phyloP scores from a whole-genome alignment of 2,888 invertebrate genomes.

The Megaustenia siamemsis region DNA sequence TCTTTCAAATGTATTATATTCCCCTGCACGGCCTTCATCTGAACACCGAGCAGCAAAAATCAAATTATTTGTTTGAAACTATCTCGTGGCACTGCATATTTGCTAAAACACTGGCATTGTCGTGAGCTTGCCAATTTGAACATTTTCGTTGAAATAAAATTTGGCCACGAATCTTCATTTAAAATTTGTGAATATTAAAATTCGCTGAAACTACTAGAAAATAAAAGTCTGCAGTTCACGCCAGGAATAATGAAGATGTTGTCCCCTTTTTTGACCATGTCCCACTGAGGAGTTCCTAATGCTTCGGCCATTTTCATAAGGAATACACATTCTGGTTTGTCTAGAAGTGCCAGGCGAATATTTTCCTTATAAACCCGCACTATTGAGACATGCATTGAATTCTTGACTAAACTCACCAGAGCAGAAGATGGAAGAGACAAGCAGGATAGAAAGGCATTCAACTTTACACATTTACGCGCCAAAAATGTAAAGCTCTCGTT shows the following conservation, averaged over 20 bases:
- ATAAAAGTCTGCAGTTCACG: conserved; percentile 23
- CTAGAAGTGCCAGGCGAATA: conserved; percentile 11
- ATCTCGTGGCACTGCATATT: too few species aligned
- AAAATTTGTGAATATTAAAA: conserved; percentile 11
- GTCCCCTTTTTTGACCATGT: conserved; percentile 38
- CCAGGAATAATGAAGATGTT: conserved; percentile 39
- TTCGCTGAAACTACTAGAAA: conserved; percentile 31
- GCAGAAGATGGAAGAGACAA: conserved; percentile 45
- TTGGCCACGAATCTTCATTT: not conserved
- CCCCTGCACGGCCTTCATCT: too few species aligned
- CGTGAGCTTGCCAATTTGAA: too few species aligned
- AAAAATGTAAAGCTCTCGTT: conserved; percentile 50
- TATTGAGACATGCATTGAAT: conserved; percentile 21
- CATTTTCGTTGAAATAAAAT: too few species aligned
- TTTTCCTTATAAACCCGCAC: conserved; percentile 42
- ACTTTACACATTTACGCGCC: conserved; percentile 39
- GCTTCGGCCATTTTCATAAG: conserved; percentile 31
- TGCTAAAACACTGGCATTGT: too few species aligned
- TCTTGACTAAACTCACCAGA: conserved; percentile 5
- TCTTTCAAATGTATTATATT: too few species aligned
- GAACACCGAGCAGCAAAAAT: too few species aligned
- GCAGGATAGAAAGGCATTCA: conserved; percentile 42
- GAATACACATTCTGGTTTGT: conserved; percentile 37
- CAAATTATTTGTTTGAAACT: too few species aligned
- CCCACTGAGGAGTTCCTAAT: not conserved